Evolutionary conservation across 2,113 vertebrate genomes (phyloP), one percentile per base, ranked within the genome.

Genomic region (Corydoras sp.): DNA sequence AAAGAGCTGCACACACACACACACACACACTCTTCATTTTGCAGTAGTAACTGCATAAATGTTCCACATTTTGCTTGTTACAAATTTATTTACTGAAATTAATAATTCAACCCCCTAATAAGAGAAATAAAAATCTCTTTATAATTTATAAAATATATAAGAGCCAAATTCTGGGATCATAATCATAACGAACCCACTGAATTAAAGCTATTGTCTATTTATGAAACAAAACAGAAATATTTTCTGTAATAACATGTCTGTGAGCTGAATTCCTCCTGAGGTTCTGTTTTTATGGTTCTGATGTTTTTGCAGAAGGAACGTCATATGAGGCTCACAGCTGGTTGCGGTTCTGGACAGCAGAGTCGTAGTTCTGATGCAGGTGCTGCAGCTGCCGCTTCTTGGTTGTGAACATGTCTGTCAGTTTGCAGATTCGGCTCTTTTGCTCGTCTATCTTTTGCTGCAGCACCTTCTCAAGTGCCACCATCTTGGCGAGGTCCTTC

Each of bases 301-400:
- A 43, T 43, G 35, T 43, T 43, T 43, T 43, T 67, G 14, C 69
- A 6, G 63, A n/a, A 53, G 6, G 59, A 10, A 13, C 3, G 15
- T n/a, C 3, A 4, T 2, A 4, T 2, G 13, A 56, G 30, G 18
- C 77, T 73, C 82, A 95, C 95, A 93, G 89, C 53, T 91, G 86
- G 10, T 92, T 92, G 69, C 89, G 85, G 35, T 76, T 84, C 80
- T 92, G 86, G n/a, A 91, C 11, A 3, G 85, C 88, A 5, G 69
- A 83, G 51, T 94, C 82, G 0, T 88, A 89, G 64, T 80, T 90
- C 74, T 88, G 91, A 12, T 68, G 85, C 8, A 92, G 82, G 12
- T 86, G 89, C 43, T 87, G 76, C 58, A 91, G 88, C 10, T 90
- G 84, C 51, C 90, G 82, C 66, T 97, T 89, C 0, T 89, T 83